Base-by-base conservation (phyloP, 2,797 vertebrate genomes). In the Lycodopsis pacificus region DNA sequence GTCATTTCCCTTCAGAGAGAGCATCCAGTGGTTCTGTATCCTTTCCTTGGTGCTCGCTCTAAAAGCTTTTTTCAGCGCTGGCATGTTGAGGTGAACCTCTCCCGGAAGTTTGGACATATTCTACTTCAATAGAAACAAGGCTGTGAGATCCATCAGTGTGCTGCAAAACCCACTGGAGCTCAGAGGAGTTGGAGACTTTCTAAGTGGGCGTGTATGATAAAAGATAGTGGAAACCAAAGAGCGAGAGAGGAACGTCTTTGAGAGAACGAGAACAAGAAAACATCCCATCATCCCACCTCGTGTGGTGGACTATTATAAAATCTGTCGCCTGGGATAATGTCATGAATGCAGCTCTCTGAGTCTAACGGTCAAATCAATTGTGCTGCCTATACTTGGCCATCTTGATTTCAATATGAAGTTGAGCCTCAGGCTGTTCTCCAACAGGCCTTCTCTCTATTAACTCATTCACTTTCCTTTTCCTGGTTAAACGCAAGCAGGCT, bases 91-190 rank as follows among this genome's bases (percentile, higher is more conserved):
- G 10, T 11, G 12, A 42, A 42, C 12, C 40, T 42, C 40, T 14
- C 40, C 40, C 40, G 15, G 40, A 42, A 4, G n/a, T 65, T 19
- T 30, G 27, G 20, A 17, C 44, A 20, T 14, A 51, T 81, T 63
- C 58, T 34, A 61, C 48, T 40, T 57, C 9, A 46, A 56, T 14
- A 70, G 40, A 64, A 42, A 58, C 0, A 15, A 13, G 12, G 15
- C 25, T 8, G 13, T 56, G 34, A 53, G 40, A 49, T 67, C 9
- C 42, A 3, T 40, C 19, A 20, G 19, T 49, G n/a, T 15, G 20
- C 11, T 25, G 32, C 22, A 68, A 79, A 75, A n/a, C n/a, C 48
- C 38, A 25, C 57, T 25, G 12, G 64, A 44, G 58, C 20, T 30
- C 10, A 15, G 38, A 65, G 22, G 56, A 56, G 15, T 9, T 54